These are phyloP conservation scores for Euura lappo DNA, from an alignment of 1,140 invertebrate genomes.

Conservation along the genomic window DNA sequence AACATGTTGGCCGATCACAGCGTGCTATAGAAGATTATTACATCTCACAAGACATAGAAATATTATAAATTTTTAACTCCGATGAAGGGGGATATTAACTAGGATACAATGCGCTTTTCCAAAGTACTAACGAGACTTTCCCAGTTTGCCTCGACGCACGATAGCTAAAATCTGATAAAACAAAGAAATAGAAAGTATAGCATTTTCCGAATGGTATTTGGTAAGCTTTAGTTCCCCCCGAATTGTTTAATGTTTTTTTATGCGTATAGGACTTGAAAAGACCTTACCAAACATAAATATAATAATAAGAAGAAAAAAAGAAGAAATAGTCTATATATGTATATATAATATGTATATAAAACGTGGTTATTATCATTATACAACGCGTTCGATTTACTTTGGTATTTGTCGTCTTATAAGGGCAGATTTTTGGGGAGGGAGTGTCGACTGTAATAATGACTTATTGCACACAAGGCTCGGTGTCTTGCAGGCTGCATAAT, in stretches of 20 bases:
- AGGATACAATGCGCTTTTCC: not conserved
- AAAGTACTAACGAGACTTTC: constrained; percentile 8
- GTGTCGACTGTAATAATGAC: constrained; percentile 23
- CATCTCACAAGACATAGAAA: no score
- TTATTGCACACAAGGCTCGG: constrained; percentile 45
- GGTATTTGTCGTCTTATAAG: not conserved
- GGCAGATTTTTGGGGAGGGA: not conserved
- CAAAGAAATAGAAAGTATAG: no score
- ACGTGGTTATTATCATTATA: not conserved
- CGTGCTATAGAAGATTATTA: not conserved
- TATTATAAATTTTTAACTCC: no score
- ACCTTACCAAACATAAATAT: no score
- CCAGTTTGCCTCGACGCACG: not conserved
- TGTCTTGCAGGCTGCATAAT: constrained; percentile 33
- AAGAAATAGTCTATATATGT: constrained; percentile 4
- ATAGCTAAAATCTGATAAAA: no score
- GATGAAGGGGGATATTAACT: no score
- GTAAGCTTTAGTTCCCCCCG: not conserved
- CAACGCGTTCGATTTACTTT: not conserved
- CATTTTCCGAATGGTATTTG: not conserved
- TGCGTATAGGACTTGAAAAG: no score
- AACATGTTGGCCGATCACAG: constrained; percentile 1
- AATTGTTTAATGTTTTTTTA: not conserved
- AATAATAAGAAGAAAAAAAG: not conserved
- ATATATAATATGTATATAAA: not conserved